Evolutionary conservation across 2,797 vertebrate species (phyloP), one percentile per base, ranked within the genome.

Genomic region (Toxotes lorentzi): DNA sequence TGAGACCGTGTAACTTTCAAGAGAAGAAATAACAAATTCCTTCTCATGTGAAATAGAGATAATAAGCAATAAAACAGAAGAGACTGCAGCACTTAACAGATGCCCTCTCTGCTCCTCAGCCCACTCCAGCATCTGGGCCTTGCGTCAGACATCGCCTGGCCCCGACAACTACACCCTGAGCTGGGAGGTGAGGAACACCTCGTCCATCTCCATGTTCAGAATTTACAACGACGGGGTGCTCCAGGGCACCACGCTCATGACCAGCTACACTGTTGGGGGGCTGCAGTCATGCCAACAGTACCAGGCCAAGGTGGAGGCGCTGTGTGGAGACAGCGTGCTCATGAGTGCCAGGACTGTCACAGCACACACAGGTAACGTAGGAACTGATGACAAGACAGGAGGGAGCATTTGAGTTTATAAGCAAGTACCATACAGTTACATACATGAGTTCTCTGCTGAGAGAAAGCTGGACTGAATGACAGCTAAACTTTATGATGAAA

Each of bases 321-420:
- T 95, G 51, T 95, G 95, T 72, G 94, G 94, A 0, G 88, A 93
- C 1, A 11, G 58, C 0, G 71, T 90, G 4, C 30, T 94, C 53
- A 93, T 95, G 93, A 87, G 77, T 7, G 1, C 63, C 12, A 69
- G 17, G 75, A 88, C 63, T 0, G 2, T 92, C 32, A 41, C 51
- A 1, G 81, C 79, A 0, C 84, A 90, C 62, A 94, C 94, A 43
- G 94, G 94, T 95, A 64, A 81, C 3, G 24, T 16, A 9, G 56
- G 12, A 43, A 13, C 1, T 9, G 7, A 59, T 8, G 24, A 62
- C 34, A 41, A 9, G 12, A 48, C 32, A 13, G 10, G 48, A 11
- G n/a, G n/a, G n/a, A n/a, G n/a, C n/a, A n/a, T n/a, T n/a, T n/a
- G n/a, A n/a, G n/a, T n/a, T n/a, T n/a, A n/a, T n/a, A n/a, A n/a